A percentile compares a stretch with the other conserved stretches of the same genome.
phyloP scores from a whole-genome alignment of 1,140 invertebrate genomes.

The Plectrocnemia conspersa region DNA sequence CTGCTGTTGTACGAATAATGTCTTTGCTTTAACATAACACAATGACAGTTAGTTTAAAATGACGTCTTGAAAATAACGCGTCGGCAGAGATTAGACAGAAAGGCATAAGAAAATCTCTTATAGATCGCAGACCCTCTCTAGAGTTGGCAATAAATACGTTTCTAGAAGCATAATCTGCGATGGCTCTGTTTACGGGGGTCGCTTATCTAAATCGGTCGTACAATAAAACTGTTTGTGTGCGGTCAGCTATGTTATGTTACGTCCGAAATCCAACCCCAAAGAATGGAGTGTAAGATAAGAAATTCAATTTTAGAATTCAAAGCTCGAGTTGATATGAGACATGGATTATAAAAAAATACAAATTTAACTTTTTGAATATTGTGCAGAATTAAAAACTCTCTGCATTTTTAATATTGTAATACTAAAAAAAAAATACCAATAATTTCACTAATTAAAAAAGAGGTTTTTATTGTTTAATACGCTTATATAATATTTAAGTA shows the following conservation, averaged over 20 bases:
- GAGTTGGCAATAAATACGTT: neutral
- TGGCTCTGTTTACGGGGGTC: constrained; percentile 12
- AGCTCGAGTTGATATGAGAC: too few species aligned
- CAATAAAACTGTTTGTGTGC: constrained; percentile 32
- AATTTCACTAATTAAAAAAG: too few species aligned
- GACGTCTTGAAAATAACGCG: constrained; percentile 33
- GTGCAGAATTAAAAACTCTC: too few species aligned
- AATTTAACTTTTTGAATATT: too few species aligned
- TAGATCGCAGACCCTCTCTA: neutral
- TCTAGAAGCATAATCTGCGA: neutral
- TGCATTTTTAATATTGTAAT: too few species aligned
- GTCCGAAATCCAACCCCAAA: neutral
- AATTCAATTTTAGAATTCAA: constrained; percentile 6
- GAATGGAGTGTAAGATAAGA: neutral
- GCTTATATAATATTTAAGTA: neutral
- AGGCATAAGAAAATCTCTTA: neutral
- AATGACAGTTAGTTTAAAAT: constrained; percentile 35
- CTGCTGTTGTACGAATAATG: constrained; percentile 31
- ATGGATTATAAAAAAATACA: too few species aligned
- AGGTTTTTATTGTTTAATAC: too few species aligned
- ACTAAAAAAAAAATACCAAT: too few species aligned
- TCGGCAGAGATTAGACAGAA: constrained; percentile 21
- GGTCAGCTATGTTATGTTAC: constrained; percentile 32
- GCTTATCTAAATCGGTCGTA: constrained; percentile 31
- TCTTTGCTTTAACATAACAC: constrained; percentile 32